Evolutionary conservation across 53 echinoderm and acorn worm species (phyloP), one percentile per base, ranked within the genome.

Genomic region (Stichopus horrens): DNA sequence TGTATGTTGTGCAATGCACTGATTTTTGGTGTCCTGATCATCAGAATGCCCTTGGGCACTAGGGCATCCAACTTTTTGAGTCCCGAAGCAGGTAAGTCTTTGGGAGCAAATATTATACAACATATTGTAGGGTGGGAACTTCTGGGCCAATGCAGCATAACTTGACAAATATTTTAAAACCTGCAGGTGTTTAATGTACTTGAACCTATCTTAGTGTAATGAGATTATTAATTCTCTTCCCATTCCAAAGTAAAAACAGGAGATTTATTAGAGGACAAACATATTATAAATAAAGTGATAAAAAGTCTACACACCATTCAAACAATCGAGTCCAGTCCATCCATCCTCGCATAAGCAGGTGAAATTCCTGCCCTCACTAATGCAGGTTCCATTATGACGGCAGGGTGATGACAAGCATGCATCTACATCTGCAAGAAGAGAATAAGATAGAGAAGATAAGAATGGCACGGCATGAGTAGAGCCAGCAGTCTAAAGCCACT

Each of bases 311-410:
- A 20, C 21, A 71, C 71, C 79, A n/a, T 54, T 51, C 7, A 4
- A 19, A 79, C 79, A 79, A 9, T 79, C 54, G 5, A 10, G 8
- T 11, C 79, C 79, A 79, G 55, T n/a, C 79, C 79, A 79, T n/a
- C 79, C 79, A 8, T 53, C 79, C 7, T 14, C 7, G 14, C 79
- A 79, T 1, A 5, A 2, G n/a, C 79, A 79, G 79, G 8, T 79
- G 56, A 37, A 37, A 37, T 0, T 37, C 37, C 2, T 2, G 37
- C 37, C 37, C 10, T 63, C 0, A 4, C 4, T 13, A 63, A 63
- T 63, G 7, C 63, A 63, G 10, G 63, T 63, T 63, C 63, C 63
- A 63, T 63, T 63, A 63, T 71, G 71, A n/a, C 5, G 71, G n/a
- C 71, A 13, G 7, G 14, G 71, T 7, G n/a, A 71, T 71, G 71